Evolutionary conservation across 2,113 vertebrate species (phyloP).

Genomic region (Pseudorectes ferrugineus): DNA sequence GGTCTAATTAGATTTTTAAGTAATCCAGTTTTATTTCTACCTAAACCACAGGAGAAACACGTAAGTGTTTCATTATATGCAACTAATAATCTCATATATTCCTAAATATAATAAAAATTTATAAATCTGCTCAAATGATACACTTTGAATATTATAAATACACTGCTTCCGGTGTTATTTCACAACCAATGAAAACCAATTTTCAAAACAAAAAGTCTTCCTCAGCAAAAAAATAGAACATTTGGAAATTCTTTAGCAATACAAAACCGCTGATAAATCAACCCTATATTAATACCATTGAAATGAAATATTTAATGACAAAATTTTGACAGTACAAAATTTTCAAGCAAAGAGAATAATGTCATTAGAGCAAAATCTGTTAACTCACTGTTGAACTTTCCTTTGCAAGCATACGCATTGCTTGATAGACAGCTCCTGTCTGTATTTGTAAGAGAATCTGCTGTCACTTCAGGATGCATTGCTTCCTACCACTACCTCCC

Average conservation of each 20-base stretch:
- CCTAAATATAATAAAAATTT: neutral
- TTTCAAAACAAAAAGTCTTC: neutral
- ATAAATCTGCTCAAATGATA: neutral
- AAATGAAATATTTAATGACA: neutral
- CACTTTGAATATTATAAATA: neutral
- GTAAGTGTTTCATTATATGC: neutral
- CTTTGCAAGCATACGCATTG: neutral
- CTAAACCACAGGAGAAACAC: neutral
- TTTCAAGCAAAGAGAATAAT: neutral
- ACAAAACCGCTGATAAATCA: rapidly evolving
- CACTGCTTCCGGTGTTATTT: neutral
- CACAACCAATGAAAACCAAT: neutral
- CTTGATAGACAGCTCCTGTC: neutral
- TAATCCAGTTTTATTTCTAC: neutral
- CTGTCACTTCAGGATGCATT: neutral
- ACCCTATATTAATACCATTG: neutral
- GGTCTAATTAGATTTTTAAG: neutral
- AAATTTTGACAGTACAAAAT: neutral
- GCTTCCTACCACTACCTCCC: neutral
- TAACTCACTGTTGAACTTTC: neutral
- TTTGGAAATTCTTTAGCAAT: neutral
- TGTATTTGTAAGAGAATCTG: neutral
- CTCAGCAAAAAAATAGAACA: neutral
- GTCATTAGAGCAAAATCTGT: neutral
- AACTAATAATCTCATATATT: neutral